Base-by-base conservation (phyloP, 2,888 invertebrate species). In the Nomada ferruginata region DNA sequence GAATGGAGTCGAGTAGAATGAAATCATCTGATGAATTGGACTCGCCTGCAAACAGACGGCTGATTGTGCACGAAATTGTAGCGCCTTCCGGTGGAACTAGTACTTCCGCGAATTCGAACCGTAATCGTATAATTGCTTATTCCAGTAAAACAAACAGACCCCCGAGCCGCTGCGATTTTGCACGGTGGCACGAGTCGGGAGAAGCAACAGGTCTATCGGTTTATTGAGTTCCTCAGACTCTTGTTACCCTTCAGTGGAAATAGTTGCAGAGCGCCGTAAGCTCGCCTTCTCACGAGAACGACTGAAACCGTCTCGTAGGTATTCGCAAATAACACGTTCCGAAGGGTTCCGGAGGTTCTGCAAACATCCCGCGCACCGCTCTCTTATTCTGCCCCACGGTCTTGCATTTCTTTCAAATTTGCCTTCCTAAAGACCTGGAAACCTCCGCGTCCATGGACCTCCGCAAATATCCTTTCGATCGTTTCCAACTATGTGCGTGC, bases 261-360 rank as follows among this genome's bases (percentile, higher is more conserved):
- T 85, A 88, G 82, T 85, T 87, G 64, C 84, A 50, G 79, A 75
- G 60, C 83, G 61, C 74, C 79, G 69, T 78, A 82, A 87, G 87
- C 79, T 73, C 70, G 79, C 55, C 87, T 87, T 87, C 87, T 88
- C 88, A 88, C 84, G 88, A 82, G 87, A 84, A 77, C 79, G 74
- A 88, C 76, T 75, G 71, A 77, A 83, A 87, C 80, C 85, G 82
- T 84, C 84, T 81, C 82, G 81, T 81, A 84, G 88, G 88, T 84
- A 87, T 88, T 88, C 87, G 88, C 88, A 88, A 88, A 88, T 88
- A 88, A 88, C 84, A 88, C 87, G 88, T 88, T 88, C 71, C 83
- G 80, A 73, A 87, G 83, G 84, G 87, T 79, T 80, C 77, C 60
- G 76, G 63, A 76, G 86, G 85, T 82, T 88, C 88, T 87, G 88